phyloP scores from a whole-genome alignment of 2,888 invertebrate species.

The Perizoma flavofasciatum region DNA sequence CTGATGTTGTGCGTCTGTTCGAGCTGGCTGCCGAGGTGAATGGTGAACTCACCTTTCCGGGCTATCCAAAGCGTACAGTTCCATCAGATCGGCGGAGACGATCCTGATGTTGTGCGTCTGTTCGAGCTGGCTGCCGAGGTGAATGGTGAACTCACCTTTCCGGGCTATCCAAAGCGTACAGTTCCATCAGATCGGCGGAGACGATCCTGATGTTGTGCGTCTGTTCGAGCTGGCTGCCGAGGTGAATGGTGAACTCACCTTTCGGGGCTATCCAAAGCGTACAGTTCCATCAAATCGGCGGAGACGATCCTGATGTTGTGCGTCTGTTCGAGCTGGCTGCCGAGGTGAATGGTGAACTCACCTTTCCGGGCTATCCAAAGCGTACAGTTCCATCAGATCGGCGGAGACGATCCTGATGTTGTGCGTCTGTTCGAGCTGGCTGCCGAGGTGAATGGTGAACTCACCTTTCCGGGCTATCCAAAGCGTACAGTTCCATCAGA shows the following conservation, averaged over 20 bases:
- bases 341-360: constrained; percentile 96
- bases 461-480: constrained; percentile 55
- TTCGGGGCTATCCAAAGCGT: constrained; percentile 51
- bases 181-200: constrained; percentile 89
- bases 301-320: constrained; percentile 97
- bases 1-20: constrained; percentile 99
- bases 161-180: constrained; percentile 52
- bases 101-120: constrained; percentile 99
- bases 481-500: constrained; percentile 81
- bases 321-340: constrained; percentile 99
- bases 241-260: constrained; percentile 94
- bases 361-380: constrained; percentile 53
- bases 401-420: constrained; percentile 96
- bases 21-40: constrained; percentile 98
- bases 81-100: constrained; percentile 91
- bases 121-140: constrained; percentile 98
- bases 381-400: constrained; percentile 85
- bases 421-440: constrained; percentile 99
- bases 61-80: constrained; percentile 56
- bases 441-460: constrained; percentile 98
- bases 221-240: constrained; percentile 98
- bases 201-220: constrained; percentile 98
- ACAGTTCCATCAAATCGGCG: constrained; percentile 87
- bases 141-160: constrained; percentile 92
- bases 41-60: constrained; percentile 88